Base-by-base conservation (phyloP, 2,113 vertebrate genomes). In the Vimba vimba region DNA sequence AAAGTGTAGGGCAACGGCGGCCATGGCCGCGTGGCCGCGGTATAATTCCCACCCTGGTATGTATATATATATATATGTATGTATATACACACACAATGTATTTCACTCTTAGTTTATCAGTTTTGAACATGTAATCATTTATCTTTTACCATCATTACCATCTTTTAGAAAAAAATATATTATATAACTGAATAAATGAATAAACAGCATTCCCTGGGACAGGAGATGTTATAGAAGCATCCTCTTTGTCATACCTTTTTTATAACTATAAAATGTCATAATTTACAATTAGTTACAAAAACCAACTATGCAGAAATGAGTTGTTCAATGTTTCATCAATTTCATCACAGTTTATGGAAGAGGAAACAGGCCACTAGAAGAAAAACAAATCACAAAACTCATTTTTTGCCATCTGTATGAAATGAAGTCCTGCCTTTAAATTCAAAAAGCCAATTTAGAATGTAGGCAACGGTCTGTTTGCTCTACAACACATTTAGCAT, bases 401-500 rank as follows among this genome's bases (percentile, higher is more conserved):
- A 50, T 6, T 75, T 47, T 75, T 43, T 10, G 45, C n/a, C 23
- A 12, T 77, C 27, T 11, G 4, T 33, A 33, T 55, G 9, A 30
- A 76, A 76, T 17, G 3, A 76, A 15, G 17, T 50, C 47, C n/a
- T 55, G 74, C 25, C 25, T 55, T 77, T 33, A 76, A 52, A 76
- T 52, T 50, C 25, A 77, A 77, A 77, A 77, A 77, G 75, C 47
- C 75, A 30, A 77, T 77, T 77, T 77, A 33, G 75, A 77, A 33
- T 33, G 27, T 55, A 55, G 50, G 75, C 75, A 55, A 23, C 75
- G 75, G n/a, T 30, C 75, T 77, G 50, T 30, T 77, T 30, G 75
- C 75, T 55, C 50, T 55, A 27, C 17, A 77, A 77, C 75, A 52
- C 75, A 77, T 77, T 77, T 77, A 47, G 47, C 75, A 55, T 77